A percentile compares a stretch with the other conserved stretches of the same genome.
Conservation (phyloP, 2,797 vertebrate species). For the Anolis apletophallus region DNA sequence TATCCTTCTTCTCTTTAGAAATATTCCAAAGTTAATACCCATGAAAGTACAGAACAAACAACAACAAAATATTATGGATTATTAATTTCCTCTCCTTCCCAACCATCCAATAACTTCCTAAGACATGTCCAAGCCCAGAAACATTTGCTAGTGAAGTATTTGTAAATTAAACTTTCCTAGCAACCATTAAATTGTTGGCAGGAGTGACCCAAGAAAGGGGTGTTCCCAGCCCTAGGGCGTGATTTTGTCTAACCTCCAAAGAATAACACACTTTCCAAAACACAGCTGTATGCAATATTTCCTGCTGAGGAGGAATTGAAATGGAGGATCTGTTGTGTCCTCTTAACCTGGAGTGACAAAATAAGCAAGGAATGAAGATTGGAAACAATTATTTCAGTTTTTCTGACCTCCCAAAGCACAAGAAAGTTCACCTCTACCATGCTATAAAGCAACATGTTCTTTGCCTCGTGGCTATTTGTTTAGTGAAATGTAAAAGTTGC, state of each 20-base stretch:
- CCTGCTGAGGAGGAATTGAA: slow-evolving; percentile 63
- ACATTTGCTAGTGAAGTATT: slow-evolving; percentile 19
- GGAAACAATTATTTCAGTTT: slow-evolving; percentile 52
- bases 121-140: slow-evolving; percentile 33
- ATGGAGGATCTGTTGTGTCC: slow-evolving; percentile 62
- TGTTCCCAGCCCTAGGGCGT: slow-evolving; percentile 22
- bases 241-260: slow-evolving; percentile 42
- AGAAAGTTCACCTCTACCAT: slow-evolving; percentile 49
- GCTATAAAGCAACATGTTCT: neutral
- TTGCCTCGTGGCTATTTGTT: slow-evolving; percentile 27
- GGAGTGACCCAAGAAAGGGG: slow-evolving; percentile 31
- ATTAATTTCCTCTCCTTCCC: neutral
- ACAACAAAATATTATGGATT: neutral
- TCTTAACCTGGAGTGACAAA: slow-evolving; percentile 45
- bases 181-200: slow-evolving; percentile 50
- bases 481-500: neutral
- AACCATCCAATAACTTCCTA: slow-evolving; percentile 5
- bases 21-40: neutral
- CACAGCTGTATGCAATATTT: slow-evolving; percentile 64
- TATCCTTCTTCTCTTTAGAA: neutral
- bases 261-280: slow-evolving; percentile 63
- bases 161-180: slow-evolving; percentile 23
- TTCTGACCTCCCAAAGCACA: slow-evolving; percentile 60
- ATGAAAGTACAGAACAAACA: neutral
- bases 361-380: slow-evolving; percentile 46